These are phyloP conservation scores for Oscheius sp. DNA, from an alignment of 2,888 invertebrate species.

Conservation along the genomic window DNA sequence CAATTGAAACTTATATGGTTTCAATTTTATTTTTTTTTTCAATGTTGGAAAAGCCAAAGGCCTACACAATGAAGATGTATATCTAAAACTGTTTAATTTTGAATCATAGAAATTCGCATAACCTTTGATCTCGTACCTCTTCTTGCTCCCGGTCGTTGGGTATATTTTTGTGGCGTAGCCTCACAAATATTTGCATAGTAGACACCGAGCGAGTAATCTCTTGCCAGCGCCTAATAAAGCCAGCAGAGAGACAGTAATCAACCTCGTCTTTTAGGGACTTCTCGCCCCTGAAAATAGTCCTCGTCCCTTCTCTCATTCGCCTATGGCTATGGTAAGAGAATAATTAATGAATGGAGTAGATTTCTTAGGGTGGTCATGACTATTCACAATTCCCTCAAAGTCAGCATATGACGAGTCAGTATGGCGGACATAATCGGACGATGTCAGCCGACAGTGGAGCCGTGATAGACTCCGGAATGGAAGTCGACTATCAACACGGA, in stretches of 20 bases:
- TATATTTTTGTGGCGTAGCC: background rate
- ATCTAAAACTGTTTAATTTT: no score
- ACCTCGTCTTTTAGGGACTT: background rate
- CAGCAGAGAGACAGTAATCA: background rate
- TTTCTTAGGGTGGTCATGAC: background rate
- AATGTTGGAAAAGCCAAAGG: no score
- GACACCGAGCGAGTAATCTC: slow-evolving; percentile 15
- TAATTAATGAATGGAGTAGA: background rate
- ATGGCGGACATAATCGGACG: slow-evolving; percentile 3
- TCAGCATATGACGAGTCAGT: background rate
- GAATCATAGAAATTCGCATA: no score
- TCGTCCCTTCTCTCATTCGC: slow-evolving; percentile 1
- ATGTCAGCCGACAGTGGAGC: slow-evolving; percentile 31
- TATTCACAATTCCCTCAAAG: slow-evolving; percentile 7
- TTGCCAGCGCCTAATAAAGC: background rate
- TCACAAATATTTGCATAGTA: slow-evolving; percentile 16
- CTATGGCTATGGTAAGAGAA: slow-evolving; percentile 2
- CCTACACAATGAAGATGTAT: no score
- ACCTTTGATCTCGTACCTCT: no score
- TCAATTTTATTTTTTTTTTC: no score
- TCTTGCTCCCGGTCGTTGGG: background rate
- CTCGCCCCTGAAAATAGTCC: slow-evolving; percentile 19
- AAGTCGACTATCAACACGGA: slow-evolving; percentile 24
- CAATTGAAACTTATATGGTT: no score
- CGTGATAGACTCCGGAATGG: slow-evolving; percentile 29